Base-by-base conservation (phyloP, 1,140 invertebrate genomes). In the Camponotus pennsylvanicus region DNA sequence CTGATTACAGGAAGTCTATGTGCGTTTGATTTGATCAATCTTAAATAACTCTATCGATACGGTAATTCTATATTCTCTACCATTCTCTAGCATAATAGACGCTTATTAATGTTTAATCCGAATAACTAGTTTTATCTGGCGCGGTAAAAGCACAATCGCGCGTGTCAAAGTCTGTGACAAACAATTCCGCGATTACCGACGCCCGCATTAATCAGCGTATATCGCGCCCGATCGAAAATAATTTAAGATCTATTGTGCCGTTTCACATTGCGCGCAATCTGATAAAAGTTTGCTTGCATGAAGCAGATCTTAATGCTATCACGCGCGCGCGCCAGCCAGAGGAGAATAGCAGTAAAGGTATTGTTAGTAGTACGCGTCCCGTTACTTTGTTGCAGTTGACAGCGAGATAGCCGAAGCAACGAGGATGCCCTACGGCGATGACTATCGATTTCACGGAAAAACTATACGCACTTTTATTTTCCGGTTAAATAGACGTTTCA, bases 331-430 rank as follows among this genome's bases (percentile, higher is more conserved):
- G 45, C 63, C 59, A 76, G 45, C 49, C 70, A 64, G 59, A 75
- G 49, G 80, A 87, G 80, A 85, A 85, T 76, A 64, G 76, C 79
- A 78, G 76, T 57, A 82, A 77, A 84, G 86, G 88, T 85, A 90
- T 90, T 90, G 89, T 90, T 90, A 85, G 84, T 80, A 77, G 86
- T 87, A 79, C 79, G 69, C 80, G 76, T 90, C 76, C 89, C 89
- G 89, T 90, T 90, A 90, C 78, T 89, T 90, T 89, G 57, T 88
- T 82, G 82, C 88, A 77, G 86, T 90, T 90, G 89, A 90, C 89
- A 90, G 86, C 79, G 71, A 90, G 49, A 75, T 90, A 86, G 86
- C 88, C 71, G 40, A 69, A 84, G 85, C 70, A 57, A 80, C 87
- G 78, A 83, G 78, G 79, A 76, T 84, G 45, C 71, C 32, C 85